A percentile compares a stretch with the other conserved stretches of the same genome.
phyloP scores from a whole-genome alignment of 2,888 invertebrate genomes.

The Cyaniris semiargus region DNA sequence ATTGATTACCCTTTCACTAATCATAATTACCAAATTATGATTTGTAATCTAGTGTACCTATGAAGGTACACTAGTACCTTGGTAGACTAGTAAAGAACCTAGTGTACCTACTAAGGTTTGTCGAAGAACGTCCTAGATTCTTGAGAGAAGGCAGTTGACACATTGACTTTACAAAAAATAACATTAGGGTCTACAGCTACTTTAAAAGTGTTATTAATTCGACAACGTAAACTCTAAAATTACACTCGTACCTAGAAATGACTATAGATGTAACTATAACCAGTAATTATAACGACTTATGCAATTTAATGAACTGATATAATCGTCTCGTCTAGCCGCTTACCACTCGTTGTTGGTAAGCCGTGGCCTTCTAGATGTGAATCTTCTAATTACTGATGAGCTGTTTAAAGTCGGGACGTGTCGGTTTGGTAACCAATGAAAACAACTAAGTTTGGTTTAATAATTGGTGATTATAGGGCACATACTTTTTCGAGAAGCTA shows the following conservation, averaged over 20 bases:
- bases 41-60: too few species aligned
- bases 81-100: too few species aligned
- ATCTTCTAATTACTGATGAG: not conserved
- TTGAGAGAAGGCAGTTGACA: too few species aligned
- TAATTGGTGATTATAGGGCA: not conserved
- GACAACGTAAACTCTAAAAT: not conserved
- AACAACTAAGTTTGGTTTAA: not conserved
- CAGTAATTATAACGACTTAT: not conserved
- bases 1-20: too few species aligned
- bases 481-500: not conserved
- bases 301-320: slow-evolving; percentile 12
- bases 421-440: not conserved
- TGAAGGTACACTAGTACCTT: too few species aligned
- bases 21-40: too few species aligned
- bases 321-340: not conserved
- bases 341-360: not conserved
- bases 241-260: not conserved
- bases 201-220: not conserved
- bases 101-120: too few species aligned
- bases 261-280: not conserved
- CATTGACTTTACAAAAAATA: too few species aligned
- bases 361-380: not conserved
- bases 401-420: not conserved
- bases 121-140: too few species aligned
- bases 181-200: too few species aligned